Evolutionary conservation across 2,888 invertebrate genomes (phyloP), one percentile per base, ranked within the genome.

Genomic region (Drosophila antonietae): DNA sequence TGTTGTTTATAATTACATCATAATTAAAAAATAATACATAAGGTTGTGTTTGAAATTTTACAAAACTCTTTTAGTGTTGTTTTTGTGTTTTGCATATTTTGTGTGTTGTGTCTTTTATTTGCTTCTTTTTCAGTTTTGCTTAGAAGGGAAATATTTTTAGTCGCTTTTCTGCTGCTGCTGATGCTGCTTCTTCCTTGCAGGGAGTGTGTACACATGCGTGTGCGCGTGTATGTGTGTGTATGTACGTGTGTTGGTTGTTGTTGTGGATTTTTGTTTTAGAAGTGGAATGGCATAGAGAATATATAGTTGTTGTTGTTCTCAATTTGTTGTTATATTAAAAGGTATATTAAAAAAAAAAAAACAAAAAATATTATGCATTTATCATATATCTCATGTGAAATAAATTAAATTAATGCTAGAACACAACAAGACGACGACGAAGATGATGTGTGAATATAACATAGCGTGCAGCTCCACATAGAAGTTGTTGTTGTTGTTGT

Each of bases 11-110:
- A 92, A 91, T 91, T 92, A 92, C 91, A 90, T 91, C 90, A 91
- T 91, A 92, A 91, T 92, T 90, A 91, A 88, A 90, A 91, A 91
- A 91, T 91, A 91, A 91, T 88, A 88, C 91, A 91, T 91, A 91
- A 91, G 84, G 84, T 91, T 91, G 91, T 89, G 88, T 87, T 88
- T 90, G 70, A 79, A 86, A 81, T 89, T 83, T 88, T 79, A 83
- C 85, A 88, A 87, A 90, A 89, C 86, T 81, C 80, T 28, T 39
- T 53, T 59, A 49, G 59, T 59, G 82, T 78, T 66, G 59, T 41
- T 87, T 66, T 62, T 47, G 72, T 73, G 76, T 83, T 73, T 80
- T 79, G 77, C 73, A 77, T 76, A 69, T 69, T 76, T 78, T 73
- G 61, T 73, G 65, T 79, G 68, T 78, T 69, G 53, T 74, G 56